A percentile compares a stretch with the other conserved stretches of the same genome.
Evolutionary conservation across 2,888 invertebrate species (phyloP).

Genomic region (Halictus quadricinctus): DNA sequence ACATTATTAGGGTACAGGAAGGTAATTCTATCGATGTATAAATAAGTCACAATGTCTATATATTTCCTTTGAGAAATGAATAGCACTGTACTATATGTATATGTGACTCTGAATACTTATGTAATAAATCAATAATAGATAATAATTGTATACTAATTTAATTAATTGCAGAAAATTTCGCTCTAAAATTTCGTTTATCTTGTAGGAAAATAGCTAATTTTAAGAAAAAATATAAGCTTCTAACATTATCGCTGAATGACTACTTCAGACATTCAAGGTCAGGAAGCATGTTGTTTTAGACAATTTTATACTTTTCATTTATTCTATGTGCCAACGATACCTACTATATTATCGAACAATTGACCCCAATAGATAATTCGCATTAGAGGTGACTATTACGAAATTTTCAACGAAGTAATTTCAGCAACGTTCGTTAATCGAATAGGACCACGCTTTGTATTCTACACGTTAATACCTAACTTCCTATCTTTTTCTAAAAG

Average conservation of each 20-base stretch:
- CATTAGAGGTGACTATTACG: not conserved
- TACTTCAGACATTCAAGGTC: conserved; percentile 32
- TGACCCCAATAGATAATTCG: not conserved
- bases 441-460: not conserved
- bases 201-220: not conserved
- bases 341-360: not conserved
- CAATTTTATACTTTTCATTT: conserved; percentile 1
- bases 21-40: not conserved
- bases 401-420: conserved; percentile 9
- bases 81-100: not conserved
- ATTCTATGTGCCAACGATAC: not conserved
- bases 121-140: conserved; percentile 16
- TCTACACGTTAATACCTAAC: not conserved
- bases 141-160: not conserved
- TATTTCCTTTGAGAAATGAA: not conserved
- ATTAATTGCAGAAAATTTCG: not conserved
- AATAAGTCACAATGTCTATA: not conserved
- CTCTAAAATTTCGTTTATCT: not conserved
- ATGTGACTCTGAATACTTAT: conserved; percentile 16
- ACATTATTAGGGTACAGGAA: not conserved
- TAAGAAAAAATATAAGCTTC: not conserved
- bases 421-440: not conserved
- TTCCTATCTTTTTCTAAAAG: not conserved
- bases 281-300: conserved; percentile 19
- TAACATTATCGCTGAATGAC: not conserved